phyloP scores from a whole-genome alignment of 2,888 invertebrate genomes.

The Andrena bicolor region DNA sequence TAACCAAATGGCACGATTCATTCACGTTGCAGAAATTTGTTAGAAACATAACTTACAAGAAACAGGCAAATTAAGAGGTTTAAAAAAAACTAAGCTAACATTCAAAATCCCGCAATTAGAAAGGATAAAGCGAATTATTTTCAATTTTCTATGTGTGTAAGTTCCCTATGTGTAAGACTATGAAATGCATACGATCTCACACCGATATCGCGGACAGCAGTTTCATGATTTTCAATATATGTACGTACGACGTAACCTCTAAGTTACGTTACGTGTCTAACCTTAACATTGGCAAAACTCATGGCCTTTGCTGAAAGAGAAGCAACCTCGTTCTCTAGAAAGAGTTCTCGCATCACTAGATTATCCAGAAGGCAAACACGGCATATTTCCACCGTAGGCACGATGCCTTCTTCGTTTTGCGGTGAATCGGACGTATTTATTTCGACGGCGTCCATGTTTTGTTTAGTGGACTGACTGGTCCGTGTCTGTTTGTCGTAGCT shows the following conservation, averaged over 20 bases:
- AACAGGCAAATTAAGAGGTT: background rate
- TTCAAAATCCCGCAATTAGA: too few relatives aligned
- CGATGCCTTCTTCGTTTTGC: slow-evolving; percentile 74
- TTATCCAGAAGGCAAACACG: slow-evolving; percentile 80
- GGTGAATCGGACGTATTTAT: slow-evolving; percentile 79
- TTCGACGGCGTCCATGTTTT: slow-evolving; percentile 84
- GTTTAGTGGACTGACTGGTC: slow-evolving; percentile 70
- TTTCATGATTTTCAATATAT: slow-evolving; percentile 8
- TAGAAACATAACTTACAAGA: background rate
- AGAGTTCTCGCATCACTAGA: slow-evolving; percentile 79
- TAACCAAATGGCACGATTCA: background rate
- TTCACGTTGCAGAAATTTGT: background rate
- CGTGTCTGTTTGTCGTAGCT: slow-evolving; percentile 45
- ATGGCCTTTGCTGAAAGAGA: slow-evolving; percentile 81
- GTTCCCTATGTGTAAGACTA: too few relatives aligned
- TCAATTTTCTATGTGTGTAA: too few relatives aligned
- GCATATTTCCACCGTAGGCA: slow-evolving; percentile 78
- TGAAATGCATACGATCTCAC: background rate
- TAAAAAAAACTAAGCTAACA: too few relatives aligned
- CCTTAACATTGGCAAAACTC: slow-evolving; percentile 83
- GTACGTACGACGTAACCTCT: slow-evolving; percentile 54
- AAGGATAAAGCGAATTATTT: too few relatives aligned
- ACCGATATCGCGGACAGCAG: background rate
- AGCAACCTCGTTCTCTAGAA: slow-evolving; percentile 75
- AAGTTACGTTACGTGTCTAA: slow-evolving; percentile 74